Conservation (phyloP, 2,888 invertebrate species). For the Ariolimax columbianus region DNA sequence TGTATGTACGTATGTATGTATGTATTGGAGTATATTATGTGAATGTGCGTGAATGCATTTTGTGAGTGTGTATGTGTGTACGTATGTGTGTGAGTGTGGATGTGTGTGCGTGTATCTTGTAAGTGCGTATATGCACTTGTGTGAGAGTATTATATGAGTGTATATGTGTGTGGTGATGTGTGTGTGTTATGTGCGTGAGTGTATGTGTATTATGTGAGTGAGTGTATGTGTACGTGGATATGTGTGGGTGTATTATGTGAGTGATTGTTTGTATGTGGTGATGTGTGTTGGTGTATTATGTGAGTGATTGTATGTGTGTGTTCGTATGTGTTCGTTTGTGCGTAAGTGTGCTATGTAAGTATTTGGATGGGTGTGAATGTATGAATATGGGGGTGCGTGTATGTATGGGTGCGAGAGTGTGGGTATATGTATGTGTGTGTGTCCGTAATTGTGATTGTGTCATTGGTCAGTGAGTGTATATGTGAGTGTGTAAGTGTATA, state of each 20-base stretch:
- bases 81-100: background rate
- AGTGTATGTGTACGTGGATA: background rate
- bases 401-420: background rate
- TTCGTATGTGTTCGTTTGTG: background rate
- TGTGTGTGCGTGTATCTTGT: background rate
- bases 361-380: background rate
- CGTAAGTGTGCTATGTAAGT: background rate
- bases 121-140: background rate
- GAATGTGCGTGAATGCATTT: no score
- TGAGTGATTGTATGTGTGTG: background rate
- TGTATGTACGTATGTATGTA: background rate
- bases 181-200: background rate
- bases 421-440: background rate
- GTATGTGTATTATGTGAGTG: background rate
- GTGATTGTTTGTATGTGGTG: background rate
- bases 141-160: background rate
- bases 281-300: background rate
- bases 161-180: background rate
- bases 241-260: background rate
- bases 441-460: background rate
- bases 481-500: slow-evolving; percentile 35
- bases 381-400: background rate
- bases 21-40: background rate
- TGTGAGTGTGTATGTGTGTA: background rate
- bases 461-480: background rate